These are phyloP conservation scores for Trissonchulus latispiculum DNA, from an alignment of 2,888 invertebrate species.

Conservation along the genomic window DNA sequence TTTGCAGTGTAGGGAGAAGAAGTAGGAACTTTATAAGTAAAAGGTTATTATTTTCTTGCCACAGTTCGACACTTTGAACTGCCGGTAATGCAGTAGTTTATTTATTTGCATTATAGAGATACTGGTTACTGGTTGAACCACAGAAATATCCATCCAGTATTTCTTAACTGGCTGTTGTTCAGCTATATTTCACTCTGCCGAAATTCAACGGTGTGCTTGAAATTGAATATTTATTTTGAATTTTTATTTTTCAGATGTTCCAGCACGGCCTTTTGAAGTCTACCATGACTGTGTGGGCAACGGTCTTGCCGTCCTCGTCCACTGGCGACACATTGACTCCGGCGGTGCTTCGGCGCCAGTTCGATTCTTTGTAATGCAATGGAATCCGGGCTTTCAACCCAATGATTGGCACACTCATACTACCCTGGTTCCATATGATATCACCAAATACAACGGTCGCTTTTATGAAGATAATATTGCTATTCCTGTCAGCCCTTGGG, in stretches of 20 bases:
- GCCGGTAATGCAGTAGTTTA: too few relatives aligned
- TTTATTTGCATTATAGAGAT: too few relatives aligned
- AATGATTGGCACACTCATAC: conserved; percentile 2
- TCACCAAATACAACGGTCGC: conserved; percentile 5
- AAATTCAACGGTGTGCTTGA: too few relatives aligned
- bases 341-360: conserved; percentile 20
- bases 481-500: conserved; percentile 58
- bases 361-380: conserved; percentile 6
- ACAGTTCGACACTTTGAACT: too few relatives aligned
- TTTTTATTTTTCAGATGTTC: conserved; percentile 11
- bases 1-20: too few relatives aligned
- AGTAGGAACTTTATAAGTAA: too few relatives aligned
- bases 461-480: neutral
- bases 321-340: neutral
- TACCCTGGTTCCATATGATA: neutral
- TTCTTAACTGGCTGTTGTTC: too few relatives aligned
- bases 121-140: too few relatives aligned
- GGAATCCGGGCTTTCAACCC: conserved; percentile 2
- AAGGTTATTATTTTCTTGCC: too few relatives aligned
- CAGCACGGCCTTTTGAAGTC: neutral
- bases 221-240: neutral
- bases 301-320: neutral
- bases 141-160: too few relatives aligned
- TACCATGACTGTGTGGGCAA: conserved; percentile 6
- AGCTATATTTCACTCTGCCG: too few relatives aligned